Evolutionary conservation across 2,888 invertebrate species (phyloP), one percentile per base, ranked within the genome.

Genomic region (Prosapia bicincta): DNA sequence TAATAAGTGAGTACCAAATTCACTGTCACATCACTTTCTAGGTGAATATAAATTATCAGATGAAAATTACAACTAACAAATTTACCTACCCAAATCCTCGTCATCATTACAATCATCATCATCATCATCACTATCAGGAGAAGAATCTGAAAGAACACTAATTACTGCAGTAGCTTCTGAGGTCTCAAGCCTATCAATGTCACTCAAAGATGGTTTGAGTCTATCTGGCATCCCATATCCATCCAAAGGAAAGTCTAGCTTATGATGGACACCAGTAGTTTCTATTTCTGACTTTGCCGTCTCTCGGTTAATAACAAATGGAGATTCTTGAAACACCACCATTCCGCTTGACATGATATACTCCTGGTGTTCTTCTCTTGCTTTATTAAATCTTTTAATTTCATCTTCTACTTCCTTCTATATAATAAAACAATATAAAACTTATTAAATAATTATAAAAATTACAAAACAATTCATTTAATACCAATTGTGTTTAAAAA

Each of bases 281-380:
- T 32, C 25, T 69, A 26, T 69, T 26, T 70, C 26, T 26, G 65
- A 26, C 24, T 75, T 71, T 23, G 25, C 25, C 24, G 28, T 5
- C 24, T 73, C 72, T 54, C 66, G 43, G 69, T 76, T 68, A 26
- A 80, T 78, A n/a, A 79, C 72, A 76, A 84, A 83, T 66, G 78
- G 79, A 76, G 78, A 77, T 77, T 80, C 82, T 76, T 80, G 80
- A 78, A 82, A 79, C 24, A 83, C 32, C 43, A 86, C 81, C 74
- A 84, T 84, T 24, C 83, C 83, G 73, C 84, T 84, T 1, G 82
- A 81, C 32, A 84, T 79, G 75, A 87, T 84, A 66, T 82, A 77
- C 71, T 83, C 77, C 77, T 83, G 83, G 79, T 86, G 85, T 76
- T 81, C 80, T 7, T 81, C 79, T 76, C 86, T 85, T 6, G 87